phyloP scores from a whole-genome alignment of 2,113 vertebrate species.

The Megaceryle maxima region DNA sequence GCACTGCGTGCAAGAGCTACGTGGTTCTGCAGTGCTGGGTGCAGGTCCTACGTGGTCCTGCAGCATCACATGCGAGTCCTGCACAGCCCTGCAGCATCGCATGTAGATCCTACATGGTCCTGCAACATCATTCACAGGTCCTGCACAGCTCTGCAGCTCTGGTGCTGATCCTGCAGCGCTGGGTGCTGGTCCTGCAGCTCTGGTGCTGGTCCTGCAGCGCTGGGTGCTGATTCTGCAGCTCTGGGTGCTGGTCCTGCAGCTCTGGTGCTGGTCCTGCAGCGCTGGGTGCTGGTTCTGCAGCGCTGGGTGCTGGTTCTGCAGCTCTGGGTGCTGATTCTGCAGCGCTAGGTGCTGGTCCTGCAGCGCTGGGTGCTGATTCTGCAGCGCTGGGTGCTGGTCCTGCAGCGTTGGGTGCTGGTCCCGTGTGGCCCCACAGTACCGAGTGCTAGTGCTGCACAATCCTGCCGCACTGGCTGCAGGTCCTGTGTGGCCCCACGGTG shows the following conservation, averaged over 20 bases:
- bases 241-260: too few relatives aligned
- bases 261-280: neutral
- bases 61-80: neutral
- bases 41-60: neutral
- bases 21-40: neutral
- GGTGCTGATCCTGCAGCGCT: too few relatives aligned
- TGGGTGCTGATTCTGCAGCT: neutral
- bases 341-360: neutral
- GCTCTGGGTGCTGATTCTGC: neutral
- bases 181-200: neutral
- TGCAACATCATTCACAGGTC: neutral
- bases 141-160: neutral
- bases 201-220: neutral
- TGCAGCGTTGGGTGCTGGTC: neutral
- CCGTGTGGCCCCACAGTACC: neutral
- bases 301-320: neutral
- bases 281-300: too few relatives aligned
- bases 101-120: neutral
- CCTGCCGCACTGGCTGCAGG: neutral
- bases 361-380: neutral
- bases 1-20: too few relatives aligned
- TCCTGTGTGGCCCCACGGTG: neutral
- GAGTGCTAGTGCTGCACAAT: too few relatives aligned
- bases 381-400: neutral
- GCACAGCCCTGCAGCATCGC: neutral